Base-by-base conservation (phyloP, 2,113 vertebrate genomes). In the Bubo scandiacus region DNA sequence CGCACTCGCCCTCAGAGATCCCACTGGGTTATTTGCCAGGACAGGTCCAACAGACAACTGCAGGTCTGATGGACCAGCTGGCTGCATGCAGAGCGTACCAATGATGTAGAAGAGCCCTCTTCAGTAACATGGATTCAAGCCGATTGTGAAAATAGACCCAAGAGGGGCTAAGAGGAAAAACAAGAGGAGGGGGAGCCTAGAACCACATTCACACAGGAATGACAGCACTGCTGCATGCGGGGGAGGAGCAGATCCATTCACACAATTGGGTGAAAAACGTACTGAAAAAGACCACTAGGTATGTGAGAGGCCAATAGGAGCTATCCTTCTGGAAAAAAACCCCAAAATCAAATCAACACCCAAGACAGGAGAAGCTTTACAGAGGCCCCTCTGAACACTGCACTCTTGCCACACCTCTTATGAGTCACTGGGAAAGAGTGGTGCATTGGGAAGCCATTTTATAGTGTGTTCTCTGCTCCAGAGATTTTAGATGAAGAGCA, bases 1-100 rank as follows among this genome's bases (percentile, higher is more conserved):
- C 27, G 57, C 38, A 45, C 77, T 66, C 77, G 67, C 40, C 23
- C 72, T 59, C 3, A 0, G 25, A 87, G 49, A 86, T 54, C 36
- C 74, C 1, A 8, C 2, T 0, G 0, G 80, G 43, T 1, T 42
- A 26, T 47, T 61, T 59, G 66, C 21, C 2, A 63, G 52, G 49
- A 40, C 62, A 71, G 59, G 73, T 16, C 70, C 82, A 82, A n/a
- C 9, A 71, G n/a, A 85, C 47, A 82, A 18, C 54, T 11, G 71
- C 52, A 74, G 45, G 36, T 52, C 49, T 55, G 47, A 52, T 1
- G 16, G 62, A 40, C 62, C 82, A 77, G 54, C 54, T 77, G 71
- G 29, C 74, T 77, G 79, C 70, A 57, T 3, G 1, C 34, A 52
- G 45, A 77, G 34, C 0, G 5, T 15, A 30, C 16, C 73, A 36